Percentiles rank a stretch among this genome's conserved stretches.
Conservation (phyloP, 2,797 vertebrate species). For the Argentina silus region DNA sequence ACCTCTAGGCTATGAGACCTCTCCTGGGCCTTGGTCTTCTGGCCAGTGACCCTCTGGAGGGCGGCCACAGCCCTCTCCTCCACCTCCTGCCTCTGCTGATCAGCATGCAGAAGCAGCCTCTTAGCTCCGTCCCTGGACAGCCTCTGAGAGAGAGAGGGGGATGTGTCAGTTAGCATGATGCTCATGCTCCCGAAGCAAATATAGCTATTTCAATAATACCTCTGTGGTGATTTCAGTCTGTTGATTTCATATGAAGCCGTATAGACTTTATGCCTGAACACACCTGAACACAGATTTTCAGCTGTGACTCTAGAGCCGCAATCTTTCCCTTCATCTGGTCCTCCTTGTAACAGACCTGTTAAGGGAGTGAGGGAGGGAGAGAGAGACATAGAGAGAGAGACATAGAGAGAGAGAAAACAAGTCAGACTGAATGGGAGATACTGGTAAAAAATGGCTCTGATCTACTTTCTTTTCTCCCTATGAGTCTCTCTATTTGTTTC, state of each 20-base stretch:
- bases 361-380: neutral
- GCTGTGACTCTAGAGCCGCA: slow-evolving; percentile 75
- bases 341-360: slow-evolving; percentile 79
- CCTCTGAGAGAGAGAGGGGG: neutral
- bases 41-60: slow-evolving; percentile 77
- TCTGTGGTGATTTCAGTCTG: neutral
- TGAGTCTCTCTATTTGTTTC: neutral
- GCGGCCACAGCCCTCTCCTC: slow-evolving; percentile 78
- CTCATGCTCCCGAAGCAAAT: too few species aligned
- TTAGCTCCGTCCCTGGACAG: slow-evolving; percentile 72
- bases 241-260: neutral
- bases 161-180: neutral
- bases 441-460: neutral
- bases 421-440: neutral
- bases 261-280: slow-evolving; percentile 14
- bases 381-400: neutral
- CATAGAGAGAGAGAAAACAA: neutral
- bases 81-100: slow-evolving; percentile 76
- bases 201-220: too few species aligned
- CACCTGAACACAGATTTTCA: slow-evolving; percentile 80
- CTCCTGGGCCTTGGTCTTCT: slow-evolving; percentile 70
- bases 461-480: neutral
- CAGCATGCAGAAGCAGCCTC: slow-evolving; percentile 78
- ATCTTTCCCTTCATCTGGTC: slow-evolving; percentile 78
- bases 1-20: slow-evolving; percentile 61